phyloP scores from a whole-genome alignment of 2,113 vertebrate species.

The Ailuropoda melanoleuca region DNA sequence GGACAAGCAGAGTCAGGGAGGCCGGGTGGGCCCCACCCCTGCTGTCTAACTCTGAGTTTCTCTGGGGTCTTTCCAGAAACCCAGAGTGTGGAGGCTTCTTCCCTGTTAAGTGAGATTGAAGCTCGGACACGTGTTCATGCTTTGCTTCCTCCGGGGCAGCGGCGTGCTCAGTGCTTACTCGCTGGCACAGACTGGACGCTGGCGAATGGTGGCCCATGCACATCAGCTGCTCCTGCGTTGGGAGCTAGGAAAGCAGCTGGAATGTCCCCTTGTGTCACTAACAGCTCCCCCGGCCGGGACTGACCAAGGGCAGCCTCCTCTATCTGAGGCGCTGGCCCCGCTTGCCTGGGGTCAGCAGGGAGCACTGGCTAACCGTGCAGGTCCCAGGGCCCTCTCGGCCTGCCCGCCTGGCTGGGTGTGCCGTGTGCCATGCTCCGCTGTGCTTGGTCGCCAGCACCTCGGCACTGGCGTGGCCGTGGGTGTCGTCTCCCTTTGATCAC shows the following conservation, averaged over 20 bases:
- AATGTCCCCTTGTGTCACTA: background rate
- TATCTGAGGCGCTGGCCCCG: too few species aligned
- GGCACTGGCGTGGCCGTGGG: background rate
- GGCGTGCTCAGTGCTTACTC: background rate
- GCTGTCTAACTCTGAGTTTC: background rate
- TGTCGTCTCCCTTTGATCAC: background rate
- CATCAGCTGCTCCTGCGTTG: background rate
- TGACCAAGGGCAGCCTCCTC: background rate
- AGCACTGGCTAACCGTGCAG: background rate
- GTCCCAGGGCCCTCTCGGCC: background rate
- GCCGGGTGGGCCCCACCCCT: background rate
- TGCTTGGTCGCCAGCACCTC: background rate
- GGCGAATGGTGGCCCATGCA: rapidly evolving
- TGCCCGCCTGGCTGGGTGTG: background rate
- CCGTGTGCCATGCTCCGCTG: rapidly evolving
- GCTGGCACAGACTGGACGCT: background rate
- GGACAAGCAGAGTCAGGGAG: background rate
- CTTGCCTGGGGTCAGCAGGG: background rate
- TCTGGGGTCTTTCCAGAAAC: background rate
- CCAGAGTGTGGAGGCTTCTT: too few species aligned
- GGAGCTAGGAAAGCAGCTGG: background rate
- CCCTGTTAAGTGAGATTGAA: background rate
- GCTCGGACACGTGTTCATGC: too few species aligned
- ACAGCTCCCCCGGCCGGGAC: background rate
- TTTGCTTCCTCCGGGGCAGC: background rate